phyloP scores from a whole-genome alignment of 1,140 invertebrate species.

The Drosophila mayri region DNA sequence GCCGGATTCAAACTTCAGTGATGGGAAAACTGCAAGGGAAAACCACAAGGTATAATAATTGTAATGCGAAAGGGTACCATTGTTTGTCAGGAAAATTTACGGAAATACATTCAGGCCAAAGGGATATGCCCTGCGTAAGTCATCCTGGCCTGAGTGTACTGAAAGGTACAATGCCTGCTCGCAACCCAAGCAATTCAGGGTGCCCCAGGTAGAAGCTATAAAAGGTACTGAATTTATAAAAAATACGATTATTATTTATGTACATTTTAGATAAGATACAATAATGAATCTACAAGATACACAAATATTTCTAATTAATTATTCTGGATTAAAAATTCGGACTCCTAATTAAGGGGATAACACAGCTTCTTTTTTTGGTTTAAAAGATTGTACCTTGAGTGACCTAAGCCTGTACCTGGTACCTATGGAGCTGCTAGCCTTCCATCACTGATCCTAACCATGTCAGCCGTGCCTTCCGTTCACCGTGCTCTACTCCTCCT shows the following conservation, averaged over 20 bases:
- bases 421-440: slow-evolving; percentile 4
- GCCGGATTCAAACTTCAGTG: slow-evolving; percentile 33
- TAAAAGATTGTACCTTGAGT: not conserved
- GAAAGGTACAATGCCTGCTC: not conserved
- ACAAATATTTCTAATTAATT: no score
- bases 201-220: no score
- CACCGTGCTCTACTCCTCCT: slow-evolving; percentile 7
- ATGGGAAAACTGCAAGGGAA: slow-evolving; percentile 35
- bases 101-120: slow-evolving; percentile 19
- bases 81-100: slow-evolving; percentile 14
- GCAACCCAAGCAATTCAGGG: no score
- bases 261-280: no score
- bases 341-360: no score
- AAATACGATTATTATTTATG: not conserved
- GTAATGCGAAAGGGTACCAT: slow-evolving; percentile 20
- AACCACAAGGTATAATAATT: slow-evolving; percentile 22
- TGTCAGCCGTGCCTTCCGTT: slow-evolving; percentile 28
- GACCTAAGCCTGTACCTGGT: not conserved
- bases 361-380: not conserved
- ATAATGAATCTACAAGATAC: no score
- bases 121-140: slow-evolving; percentile 11
- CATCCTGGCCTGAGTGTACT: not conserved
- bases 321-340: no score
- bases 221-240: not conserved
- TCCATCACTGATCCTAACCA: slow-evolving; percentile 47